phyloP scores from a whole-genome alignment of 1,140 invertebrate species.

The Drosophila athabasca region DNA sequence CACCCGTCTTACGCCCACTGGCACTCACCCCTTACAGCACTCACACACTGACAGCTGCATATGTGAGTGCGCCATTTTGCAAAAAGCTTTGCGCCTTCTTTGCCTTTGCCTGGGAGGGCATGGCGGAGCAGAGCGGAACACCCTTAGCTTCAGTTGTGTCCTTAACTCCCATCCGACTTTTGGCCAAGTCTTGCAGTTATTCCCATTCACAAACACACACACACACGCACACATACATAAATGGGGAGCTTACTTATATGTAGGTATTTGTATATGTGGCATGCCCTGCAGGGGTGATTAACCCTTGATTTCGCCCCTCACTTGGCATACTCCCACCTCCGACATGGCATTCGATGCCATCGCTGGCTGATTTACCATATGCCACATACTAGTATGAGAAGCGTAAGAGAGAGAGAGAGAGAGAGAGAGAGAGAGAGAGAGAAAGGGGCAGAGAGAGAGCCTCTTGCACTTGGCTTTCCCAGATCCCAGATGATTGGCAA shows the following conservation, averaged over 20 bases:
- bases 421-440: neutral
- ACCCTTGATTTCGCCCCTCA: slow-evolving; percentile 63
- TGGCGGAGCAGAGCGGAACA: slow-evolving; percentile 11
- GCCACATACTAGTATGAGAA: slow-evolving; percentile 19
- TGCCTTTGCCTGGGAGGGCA: neutral
- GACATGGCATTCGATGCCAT: slow-evolving; percentile 63
- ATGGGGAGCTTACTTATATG: slow-evolving; percentile 8
- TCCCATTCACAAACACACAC: slow-evolving; percentile 34
- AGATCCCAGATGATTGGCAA: slow-evolving; percentile 60
- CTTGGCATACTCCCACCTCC: slow-evolving; percentile 19
- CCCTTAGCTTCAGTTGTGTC: slow-evolving; percentile 32
- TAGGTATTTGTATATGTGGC: slow-evolving; percentile 25
- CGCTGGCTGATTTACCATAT: slow-evolving; percentile 70
- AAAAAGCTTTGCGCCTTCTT: slow-evolving; percentile 61
- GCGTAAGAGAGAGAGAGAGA: neutral
- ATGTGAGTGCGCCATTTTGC: slow-evolving; percentile 68
- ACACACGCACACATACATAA: neutral
- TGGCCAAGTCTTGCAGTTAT: slow-evolving; percentile 46
- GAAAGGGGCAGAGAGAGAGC: neutral
- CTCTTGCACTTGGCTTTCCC: slow-evolving; percentile 43
- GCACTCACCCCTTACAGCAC: slow-evolving; percentile 7
- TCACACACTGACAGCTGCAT: slow-evolving; percentile 25
- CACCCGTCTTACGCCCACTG: slow-evolving; percentile 2
- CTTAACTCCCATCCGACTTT: slow-evolving; percentile 48
- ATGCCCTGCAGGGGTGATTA: slow-evolving; percentile 72